Evolutionary conservation across 2,113 vertebrate species (phyloP), one percentile per base, ranked within the genome.

Genomic region (Tragelaphus imberbis): DNA sequence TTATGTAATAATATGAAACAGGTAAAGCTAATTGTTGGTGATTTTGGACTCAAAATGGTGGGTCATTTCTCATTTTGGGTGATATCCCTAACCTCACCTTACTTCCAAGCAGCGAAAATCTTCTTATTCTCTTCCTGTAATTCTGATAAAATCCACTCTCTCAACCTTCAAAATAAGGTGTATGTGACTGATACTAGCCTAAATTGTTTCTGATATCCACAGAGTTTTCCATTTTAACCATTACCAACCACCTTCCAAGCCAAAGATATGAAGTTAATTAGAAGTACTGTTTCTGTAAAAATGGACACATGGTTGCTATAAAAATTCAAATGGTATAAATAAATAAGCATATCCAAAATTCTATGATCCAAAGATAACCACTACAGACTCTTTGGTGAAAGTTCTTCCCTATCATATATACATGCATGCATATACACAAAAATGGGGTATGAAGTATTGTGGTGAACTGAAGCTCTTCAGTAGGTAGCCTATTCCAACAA

Each of bases 231-330:
- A 17, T 88, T 93, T 90, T 86, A 94, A 95, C 33, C 33, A 2
- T 59, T 81, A 28, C 58, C 51, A 94, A 49, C 28, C 11, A 90
- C 55, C 33, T 94, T 21, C 33, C 86, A 92, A 90, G 47, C 9
- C 49, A 92, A 94, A 97, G 16, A 28, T 71, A 63, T 14, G 33
- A 94, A 77, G 55, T 49, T 84, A 91, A 93, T 68, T 21, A 90
- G 59, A 63, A 44, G 25, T 61, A 86, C 9, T 63, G 10, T 89
- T 89, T 95, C 82, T 90, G 75, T 88, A 75, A 93, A 97, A 88
- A 91, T 61, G 21, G 85, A 96, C 8, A 53, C 15, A 85, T 19
- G 14, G 3, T 87, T 1, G 28, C 80, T 97, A 63, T 40, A 91
- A 96, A 90, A 87, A 71, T 87, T 96, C 63, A 90, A 84, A 56